Evolutionary conservation across 2,888 invertebrate genomes (phyloP), one percentile per base, ranked within the genome.

Genomic region (Neria commutata): DNA sequence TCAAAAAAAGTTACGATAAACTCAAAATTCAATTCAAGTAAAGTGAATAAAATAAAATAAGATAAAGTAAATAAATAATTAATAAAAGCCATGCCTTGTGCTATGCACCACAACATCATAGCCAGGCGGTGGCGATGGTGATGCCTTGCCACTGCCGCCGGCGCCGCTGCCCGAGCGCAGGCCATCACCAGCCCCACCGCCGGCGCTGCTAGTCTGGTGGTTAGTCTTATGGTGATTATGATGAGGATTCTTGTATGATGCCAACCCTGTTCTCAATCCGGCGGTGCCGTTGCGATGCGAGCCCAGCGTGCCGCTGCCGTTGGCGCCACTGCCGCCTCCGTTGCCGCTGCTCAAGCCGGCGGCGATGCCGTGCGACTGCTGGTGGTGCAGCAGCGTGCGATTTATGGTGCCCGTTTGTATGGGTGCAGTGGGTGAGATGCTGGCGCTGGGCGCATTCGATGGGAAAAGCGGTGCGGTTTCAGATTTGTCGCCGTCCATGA

Each of bases 71-170:
- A 72, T n/a, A n/a, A n/a, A n/a, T n/a, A 71, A 68, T 69, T 59
- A 72, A 72, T 70, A 76, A 75, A 80, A 79, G 74, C 81, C 82
- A 82, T 82, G 82, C 82, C 82, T 82, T 81, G 80, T 81, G 81
- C 81, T 82, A 82, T 82, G 82, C 82, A 82, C 81, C 81, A 82
- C 78, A 75, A 77, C 76, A 81, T 82, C 81, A 80, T 82, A 82
- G 76, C 79, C 79, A 67, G 82, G 82, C 74, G 82, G 82, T 71
- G 82, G 82, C 68, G 82, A 81, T 72, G 82, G 77, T 66, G 77
- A 80, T 72, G 81, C 70, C 65, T 72, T 76, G 58, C 75, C 75
- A 65, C 75, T 74, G 67, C 69, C 68, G 63, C 65, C 56, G 45
- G 33, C 33, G 54, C 55, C 47, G 49, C 24, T 29, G 45, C 53